Base-by-base conservation (phyloP, 2,888 invertebrate genomes). In the Coremacera marginata region DNA sequence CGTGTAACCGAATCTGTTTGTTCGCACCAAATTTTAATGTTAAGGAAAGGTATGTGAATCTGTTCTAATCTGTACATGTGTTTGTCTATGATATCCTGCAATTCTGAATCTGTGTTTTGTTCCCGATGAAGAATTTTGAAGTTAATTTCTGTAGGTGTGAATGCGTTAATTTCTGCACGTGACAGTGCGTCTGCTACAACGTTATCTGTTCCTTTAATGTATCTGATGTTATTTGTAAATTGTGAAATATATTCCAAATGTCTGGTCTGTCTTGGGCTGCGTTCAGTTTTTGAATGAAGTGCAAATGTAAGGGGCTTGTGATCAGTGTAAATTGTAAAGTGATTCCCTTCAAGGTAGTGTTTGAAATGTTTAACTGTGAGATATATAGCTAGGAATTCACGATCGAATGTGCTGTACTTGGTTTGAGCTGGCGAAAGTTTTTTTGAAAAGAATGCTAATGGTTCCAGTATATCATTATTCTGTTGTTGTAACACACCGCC, bases 241-340 rank as follows among this genome's bases (percentile, higher is more conserved):
- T 67, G 44, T 34, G 44, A 19, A 37, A 67, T 67, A 22, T 34
- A 67, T 5, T 67, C 67, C 49, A 67, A 44, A 19, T 67, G 67
- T 11, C 67, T 44, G 22, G 44, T 16, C 22, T 67, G 67, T 5
- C 67, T 44, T 22, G 44, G n/a, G 7, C 44, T 37, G 19, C 22
- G 27, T 65, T 14, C 34, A n/a, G 37, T 25, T 65, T 65, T 3
- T 65, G 19, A 34, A 65, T n/a, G 16, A 9, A 65, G 37, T 11
- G 63, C 34, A n/a, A 31, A n/a, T 9, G 19, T 65, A 9, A 65
- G 14, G 8, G 44, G 67, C 19, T 44, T 44, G 11, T 34, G 37
- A 19, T 37, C 44, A 5, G 19, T 67, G 5, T 4, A 44, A 19
- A 19, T 16, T 3, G 67, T 44, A 22, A 67, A 67, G 9, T 44